A percentile compares a stretch with the other conserved stretches of the same genome.
Evolutionary conservation across 2,113 vertebrate species (phyloP).

Genomic region (Gymnarchus niloticus): DNA sequence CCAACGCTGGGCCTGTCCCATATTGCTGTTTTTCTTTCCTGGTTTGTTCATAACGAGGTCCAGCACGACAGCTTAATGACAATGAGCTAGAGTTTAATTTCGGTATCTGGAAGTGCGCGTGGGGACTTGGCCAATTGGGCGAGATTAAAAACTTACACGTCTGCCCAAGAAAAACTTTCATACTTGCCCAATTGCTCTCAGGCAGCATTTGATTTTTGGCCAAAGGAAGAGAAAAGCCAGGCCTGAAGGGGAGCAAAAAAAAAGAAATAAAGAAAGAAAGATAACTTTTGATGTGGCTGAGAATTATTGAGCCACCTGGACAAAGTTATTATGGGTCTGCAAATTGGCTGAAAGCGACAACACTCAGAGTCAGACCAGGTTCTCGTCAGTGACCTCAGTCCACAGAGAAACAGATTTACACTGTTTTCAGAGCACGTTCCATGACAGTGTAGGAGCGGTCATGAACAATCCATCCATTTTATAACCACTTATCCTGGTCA

Average conservation of each 20-base stretch:
- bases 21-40: too few species aligned
- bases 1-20: not conserved
- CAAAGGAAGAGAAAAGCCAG: constrained; percentile 1
- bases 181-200: constrained; percentile 3
- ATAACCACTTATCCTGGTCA: too few species aligned
- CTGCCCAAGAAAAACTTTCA: constrained; percentile 12
- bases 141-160: constrained; percentile 3
- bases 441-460: not conserved
- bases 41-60: not conserved
- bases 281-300: not conserved
- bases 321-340: not conserved
- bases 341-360: not conserved
- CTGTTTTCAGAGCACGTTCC: not conserved
- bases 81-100: not conserved
- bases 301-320: not conserved
- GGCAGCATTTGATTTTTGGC: not conserved
- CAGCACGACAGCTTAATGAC: too few species aligned
- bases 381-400: not conserved
- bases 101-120: not conserved
- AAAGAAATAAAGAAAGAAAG: too few species aligned
- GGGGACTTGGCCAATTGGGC: not conserved
- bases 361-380: not conserved
- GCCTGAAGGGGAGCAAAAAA: not conserved
- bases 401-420: not conserved
- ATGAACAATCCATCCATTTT: too few species aligned